Conservation (phyloP, 2,797 vertebrate species). For the Podarcis lilfordi region DNA sequence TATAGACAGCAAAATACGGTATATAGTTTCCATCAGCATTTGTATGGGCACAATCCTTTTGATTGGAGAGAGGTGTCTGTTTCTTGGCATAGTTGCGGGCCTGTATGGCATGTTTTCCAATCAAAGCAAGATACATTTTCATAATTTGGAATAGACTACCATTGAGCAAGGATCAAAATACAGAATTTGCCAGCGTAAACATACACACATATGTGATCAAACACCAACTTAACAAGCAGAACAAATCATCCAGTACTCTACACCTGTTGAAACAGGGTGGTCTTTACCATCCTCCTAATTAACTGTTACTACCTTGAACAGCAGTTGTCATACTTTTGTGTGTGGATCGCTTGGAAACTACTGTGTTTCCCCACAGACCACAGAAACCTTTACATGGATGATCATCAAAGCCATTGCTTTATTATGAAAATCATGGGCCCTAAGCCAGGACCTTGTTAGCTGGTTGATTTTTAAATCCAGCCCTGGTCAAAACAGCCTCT, state of each 20-base stretch:
- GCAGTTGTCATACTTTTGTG: not conserved
- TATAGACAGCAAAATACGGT: no score
- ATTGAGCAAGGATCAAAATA: not conserved
- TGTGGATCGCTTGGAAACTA: not conserved
- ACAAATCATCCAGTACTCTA: not conserved
- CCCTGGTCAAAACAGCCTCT: no score
- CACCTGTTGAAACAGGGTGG: not conserved
- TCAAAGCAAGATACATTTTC: not conserved
- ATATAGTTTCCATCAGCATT: not conserved
- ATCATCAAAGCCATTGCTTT: not conserved
- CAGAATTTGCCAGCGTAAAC: not conserved
- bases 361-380: not conserved
- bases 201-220: not conserved
- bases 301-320: not conserved
- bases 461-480: not conserved
- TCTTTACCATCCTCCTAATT: not conserved
- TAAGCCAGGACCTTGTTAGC: not conserved
- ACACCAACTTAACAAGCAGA: no score
- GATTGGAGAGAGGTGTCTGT: not conserved
- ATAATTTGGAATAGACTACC: not conserved
- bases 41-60: not conserved
- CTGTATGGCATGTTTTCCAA: not conserved
- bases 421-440: not conserved
- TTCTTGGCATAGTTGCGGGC: not conserved
- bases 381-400: not conserved